Evolutionary conservation across 2,797 vertebrate species (phyloP), one percentile per base, ranked within the genome.

Genomic region (Babyrousa celebensis): DNA sequence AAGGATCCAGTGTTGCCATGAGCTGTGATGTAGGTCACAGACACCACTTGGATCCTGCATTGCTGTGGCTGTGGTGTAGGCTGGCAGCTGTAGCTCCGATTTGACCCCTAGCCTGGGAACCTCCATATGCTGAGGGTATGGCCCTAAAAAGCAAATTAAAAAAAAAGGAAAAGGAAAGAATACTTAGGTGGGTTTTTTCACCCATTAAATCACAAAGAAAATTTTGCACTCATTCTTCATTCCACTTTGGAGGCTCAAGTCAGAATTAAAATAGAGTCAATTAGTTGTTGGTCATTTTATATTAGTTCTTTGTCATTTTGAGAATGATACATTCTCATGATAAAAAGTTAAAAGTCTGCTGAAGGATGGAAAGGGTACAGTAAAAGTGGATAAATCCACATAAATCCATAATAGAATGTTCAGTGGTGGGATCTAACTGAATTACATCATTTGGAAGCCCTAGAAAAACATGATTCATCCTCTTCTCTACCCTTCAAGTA

Each of bases 201-300:
- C 29, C 29, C n/a, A 23, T 32, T 18, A 21, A 32, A 77, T 56
- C 18, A 56, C 52, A 77, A 56, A 77, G 29, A 6, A 32, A 56
- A 77, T 21, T 4, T 56, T 62, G 60, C 60, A 62, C 60, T 56
- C 48, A 77, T 77, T 77, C 75, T 77, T 56, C 52, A 78, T 21
- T 56, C 82, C 17, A 89, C 23, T 89, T 78, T 84, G 56, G 52
- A 91, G 60, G 14, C n/a, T 67, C 79, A 52, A 72, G 18, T 32
- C 29, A 84, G 25, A 92, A 95, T 92, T 72, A 87, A 96, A 67
- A 48, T 21, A 83, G 17, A 85, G 36, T 75, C 71, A 16, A 29
- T 70, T 63, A 40, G 32, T 87, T 82, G 18, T 21, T 85, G 27
- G n/a, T 79, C 12, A 56, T 90, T 84, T 91, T 68, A 40, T 43